phyloP scores from a whole-genome alignment of 2,888 invertebrate species.

The Erebia ligea region DNA sequence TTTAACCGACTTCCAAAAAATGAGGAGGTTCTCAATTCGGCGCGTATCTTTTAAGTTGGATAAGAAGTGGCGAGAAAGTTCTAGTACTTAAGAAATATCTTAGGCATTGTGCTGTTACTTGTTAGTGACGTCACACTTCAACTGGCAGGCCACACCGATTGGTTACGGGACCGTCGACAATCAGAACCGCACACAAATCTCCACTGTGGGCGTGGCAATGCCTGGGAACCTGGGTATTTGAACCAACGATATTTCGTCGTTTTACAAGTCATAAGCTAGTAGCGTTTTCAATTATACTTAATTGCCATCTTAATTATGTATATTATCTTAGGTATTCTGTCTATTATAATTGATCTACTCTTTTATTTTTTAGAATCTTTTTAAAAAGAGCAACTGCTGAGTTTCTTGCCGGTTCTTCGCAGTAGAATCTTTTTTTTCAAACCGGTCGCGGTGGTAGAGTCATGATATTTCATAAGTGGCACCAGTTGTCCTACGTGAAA shows the following conservation, averaged over 20 bases:
- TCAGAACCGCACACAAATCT: slow-evolving; percentile 31
- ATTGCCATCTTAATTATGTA: background rate
- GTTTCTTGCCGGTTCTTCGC: no score
- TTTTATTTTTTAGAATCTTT: no score
- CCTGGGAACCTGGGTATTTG: slow-evolving; percentile 28
- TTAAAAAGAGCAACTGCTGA: no score
- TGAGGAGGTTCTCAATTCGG: no score
- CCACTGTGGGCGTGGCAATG: slow-evolving; percentile 25
- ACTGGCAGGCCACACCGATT: slow-evolving; percentile 50
- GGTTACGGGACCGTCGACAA: slow-evolving; percentile 46
- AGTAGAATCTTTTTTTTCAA: no score
- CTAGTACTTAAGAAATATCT: background rate
- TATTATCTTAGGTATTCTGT: no score
- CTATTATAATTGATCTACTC: no score
- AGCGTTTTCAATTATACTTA: slow-evolving; percentile 1
- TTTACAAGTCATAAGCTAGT: slow-evolving; percentile 1
- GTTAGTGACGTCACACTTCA: slow-evolving; percentile 40
- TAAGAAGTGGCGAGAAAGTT: background rate
- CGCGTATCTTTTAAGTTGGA: no score
- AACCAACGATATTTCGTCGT: slow-evolving; percentile 23
- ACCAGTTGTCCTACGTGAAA: no score
- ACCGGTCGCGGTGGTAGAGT: no score
- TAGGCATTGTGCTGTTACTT: slow-evolving; percentile 9
- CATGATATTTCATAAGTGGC: no score
- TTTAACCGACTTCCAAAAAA: no score